phyloP scores from a whole-genome alignment of 2,797 vertebrate genomes.

The Alcedo atthis region DNA sequence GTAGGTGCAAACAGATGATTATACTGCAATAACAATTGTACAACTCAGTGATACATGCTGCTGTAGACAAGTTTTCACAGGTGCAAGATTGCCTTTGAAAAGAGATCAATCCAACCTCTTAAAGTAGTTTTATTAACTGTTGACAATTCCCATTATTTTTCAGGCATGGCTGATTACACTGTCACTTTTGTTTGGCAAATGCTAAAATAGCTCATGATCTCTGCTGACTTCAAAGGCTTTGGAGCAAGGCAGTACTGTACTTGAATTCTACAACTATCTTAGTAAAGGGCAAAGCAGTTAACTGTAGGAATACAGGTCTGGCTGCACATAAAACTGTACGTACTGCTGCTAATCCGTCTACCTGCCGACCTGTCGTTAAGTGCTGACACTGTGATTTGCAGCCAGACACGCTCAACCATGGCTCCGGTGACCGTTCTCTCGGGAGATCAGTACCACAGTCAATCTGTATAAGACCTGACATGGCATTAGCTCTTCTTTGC shows the following conservation, averaged over 20 bases:
- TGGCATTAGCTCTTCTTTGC: neutral
- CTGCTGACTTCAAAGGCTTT: neutral
- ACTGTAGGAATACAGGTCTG: neutral
- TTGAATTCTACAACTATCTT: neutral
- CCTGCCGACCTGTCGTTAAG: neutral
- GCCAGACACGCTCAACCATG: neutral
- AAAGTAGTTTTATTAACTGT: constrained; percentile 52
- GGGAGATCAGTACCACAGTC: neutral
- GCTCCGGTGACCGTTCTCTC: neutral
- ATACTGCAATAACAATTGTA: neutral
- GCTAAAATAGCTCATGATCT: neutral
- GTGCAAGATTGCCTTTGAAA: constrained; percentile 27
- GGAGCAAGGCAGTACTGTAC: neutral
- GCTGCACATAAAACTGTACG: neutral
- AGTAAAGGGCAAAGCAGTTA: neutral
- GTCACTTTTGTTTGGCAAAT: neutral
- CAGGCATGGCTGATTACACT: neutral
- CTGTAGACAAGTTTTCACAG: constrained; percentile 26
- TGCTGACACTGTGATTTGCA: constrained; percentile 16
- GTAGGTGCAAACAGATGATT: constrained; percentile 13
- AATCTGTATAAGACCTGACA: neutral
- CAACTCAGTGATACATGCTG: neutral
- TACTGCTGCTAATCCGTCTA: neutral
- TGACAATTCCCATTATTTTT: constrained; percentile 61
- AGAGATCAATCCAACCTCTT: constrained; percentile 25